Conservation (phyloP, 2,113 vertebrate species). For the Hippoglossus stenolepis region DNA sequence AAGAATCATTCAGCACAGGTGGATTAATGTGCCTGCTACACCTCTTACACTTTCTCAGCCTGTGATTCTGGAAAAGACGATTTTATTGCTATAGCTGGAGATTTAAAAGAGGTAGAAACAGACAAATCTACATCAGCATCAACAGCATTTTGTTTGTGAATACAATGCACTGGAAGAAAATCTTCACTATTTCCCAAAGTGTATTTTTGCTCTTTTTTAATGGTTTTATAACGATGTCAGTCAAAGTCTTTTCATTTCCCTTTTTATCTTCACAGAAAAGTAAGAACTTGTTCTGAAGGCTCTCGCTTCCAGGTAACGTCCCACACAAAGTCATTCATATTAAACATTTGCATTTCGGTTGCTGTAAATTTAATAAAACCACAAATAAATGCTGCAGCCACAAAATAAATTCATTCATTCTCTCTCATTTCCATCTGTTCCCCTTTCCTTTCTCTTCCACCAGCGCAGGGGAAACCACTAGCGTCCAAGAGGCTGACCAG, state of each 20-base stretch:
- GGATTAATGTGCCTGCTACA: slow-evolving; percentile 27
- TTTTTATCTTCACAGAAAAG: slow-evolving; percentile 78
- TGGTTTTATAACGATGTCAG: neutral
- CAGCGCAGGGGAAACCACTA: slow-evolving; percentile 87
- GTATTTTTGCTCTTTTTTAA: neutral
- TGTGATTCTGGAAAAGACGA: slow-evolving; percentile 23
- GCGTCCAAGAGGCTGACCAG: slow-evolving; percentile 91
- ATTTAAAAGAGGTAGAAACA: neutral
- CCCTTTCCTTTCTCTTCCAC: neutral
- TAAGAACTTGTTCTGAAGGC: slow-evolving; percentile 84
- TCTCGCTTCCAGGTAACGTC: slow-evolving; percentile 78
- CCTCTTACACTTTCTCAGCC: slow-evolving; percentile 14
- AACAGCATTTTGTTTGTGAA: slow-evolving; percentile 1
- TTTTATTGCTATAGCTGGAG: neutral
- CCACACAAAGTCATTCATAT: neutral
- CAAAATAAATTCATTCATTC: slow-evolving; percentile 1
- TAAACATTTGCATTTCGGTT: too few species aligned
- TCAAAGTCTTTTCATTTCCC: neutral
- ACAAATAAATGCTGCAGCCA: neutral
- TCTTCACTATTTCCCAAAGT: neutral
- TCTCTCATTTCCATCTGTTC: neutral
- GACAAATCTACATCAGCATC: neutral
- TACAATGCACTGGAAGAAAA: neutral
- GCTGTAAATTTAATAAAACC: neutral
- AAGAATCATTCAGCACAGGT: slow-evolving; percentile 37